These are phyloP conservation scores for Leptatherina wallacei DNA, from an alignment of 2,797 vertebrate species.

Conservation along the genomic window DNA sequence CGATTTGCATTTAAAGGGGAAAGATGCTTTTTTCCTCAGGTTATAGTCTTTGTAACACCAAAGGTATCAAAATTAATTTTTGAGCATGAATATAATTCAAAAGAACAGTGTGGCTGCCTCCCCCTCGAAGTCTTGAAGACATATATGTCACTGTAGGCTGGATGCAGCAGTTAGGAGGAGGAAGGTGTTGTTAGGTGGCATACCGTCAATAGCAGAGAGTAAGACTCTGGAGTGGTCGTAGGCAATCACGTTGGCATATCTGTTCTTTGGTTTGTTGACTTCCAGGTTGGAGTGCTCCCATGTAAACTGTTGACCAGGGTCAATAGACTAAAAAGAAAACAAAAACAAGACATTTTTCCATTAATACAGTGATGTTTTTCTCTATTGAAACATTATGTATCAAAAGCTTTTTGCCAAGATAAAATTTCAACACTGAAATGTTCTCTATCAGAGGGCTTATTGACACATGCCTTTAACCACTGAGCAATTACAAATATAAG, in stretches of 20 bases:
- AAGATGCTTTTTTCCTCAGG: conserved; percentile 28
- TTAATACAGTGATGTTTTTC: conserved; percentile 35
- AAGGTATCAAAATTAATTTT: conserved; percentile 23
- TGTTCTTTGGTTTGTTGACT: conserved; percentile 99
- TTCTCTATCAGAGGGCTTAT: neutral
- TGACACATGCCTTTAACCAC: conserved; percentile 18
- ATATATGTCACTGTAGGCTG: conserved; percentile 18
- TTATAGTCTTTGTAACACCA: conserved; percentile 28
- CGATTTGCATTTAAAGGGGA: conserved; percentile 24
- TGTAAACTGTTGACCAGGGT: conserved; percentile 98
- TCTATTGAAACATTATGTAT: neutral
- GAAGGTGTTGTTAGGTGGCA: conserved; percentile 42
- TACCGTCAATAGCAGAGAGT: conserved; percentile 97
- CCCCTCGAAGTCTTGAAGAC: conserved; percentile 33
- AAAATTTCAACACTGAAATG: conserved; percentile 3
- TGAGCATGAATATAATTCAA: conserved; percentile 20
- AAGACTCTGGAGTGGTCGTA: conserved; percentile 98
- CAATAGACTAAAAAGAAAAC: conserved; percentile 88
- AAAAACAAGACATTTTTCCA: conserved; percentile 48
- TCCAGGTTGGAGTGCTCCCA: conserved; percentile 99
- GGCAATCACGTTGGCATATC: conserved; percentile 99
- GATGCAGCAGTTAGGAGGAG: conserved; percentile 21
- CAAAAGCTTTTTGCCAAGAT: neutral
- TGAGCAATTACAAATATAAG: conserved; percentile 1
- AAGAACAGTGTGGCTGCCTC: conserved; percentile 29